Percentiles rank a stretch among this genome's conserved stretches.
These are phyloP conservation scores for Alloscopus bannaensis DNA, from an alignment of 2,888 invertebrate species.

Conservation along the genomic window DNA sequence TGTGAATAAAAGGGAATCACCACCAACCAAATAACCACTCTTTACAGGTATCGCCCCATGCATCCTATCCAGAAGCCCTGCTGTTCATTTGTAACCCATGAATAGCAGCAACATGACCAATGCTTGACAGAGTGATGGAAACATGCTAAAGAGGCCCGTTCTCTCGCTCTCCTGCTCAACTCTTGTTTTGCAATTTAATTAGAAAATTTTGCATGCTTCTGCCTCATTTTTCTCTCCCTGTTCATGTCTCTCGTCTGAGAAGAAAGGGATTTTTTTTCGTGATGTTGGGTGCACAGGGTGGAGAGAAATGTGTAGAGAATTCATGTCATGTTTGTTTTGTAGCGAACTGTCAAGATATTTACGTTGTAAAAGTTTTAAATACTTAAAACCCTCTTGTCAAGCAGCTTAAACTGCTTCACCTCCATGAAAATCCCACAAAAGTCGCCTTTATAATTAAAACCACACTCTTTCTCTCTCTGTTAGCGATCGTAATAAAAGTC, in stretches of 20 bases:
- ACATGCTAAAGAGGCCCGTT: too few species aligned
- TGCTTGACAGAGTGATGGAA: slow-evolving; percentile 30
- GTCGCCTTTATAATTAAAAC: slow-evolving; percentile 31
- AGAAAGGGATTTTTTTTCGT: too few species aligned
- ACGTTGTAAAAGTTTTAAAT: slow-evolving; percentile 19
- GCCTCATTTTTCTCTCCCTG: too few species aligned
- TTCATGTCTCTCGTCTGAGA: too few species aligned
- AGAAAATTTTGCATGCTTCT: too few species aligned
- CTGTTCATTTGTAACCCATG: slow-evolving; percentile 39
- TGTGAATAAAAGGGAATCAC: too few species aligned
- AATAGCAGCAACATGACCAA: slow-evolving; percentile 20
- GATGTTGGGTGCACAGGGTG: too few species aligned
- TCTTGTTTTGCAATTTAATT: too few species aligned
- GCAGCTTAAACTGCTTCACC: slow-evolving; percentile 20
- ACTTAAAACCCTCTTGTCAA: slow-evolving; percentile 25
- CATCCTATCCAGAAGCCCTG: slow-evolving; percentile 24
- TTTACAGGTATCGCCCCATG: slow-evolving; percentile 35
- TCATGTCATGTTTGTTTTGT: slow-evolving; percentile 29
- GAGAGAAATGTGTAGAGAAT: slow-evolving; percentile 6
- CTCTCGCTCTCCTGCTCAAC: too few species aligned
- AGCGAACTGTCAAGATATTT: slow-evolving; percentile 25
- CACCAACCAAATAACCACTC: too few species aligned
- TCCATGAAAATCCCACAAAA: slow-evolving; percentile 23
- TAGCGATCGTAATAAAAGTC: slow-evolving; percentile 31
- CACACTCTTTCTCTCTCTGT: slow-evolving; percentile 1